These are phyloP conservation scores for Drosophila mettleri DNA, from an alignment of 2,888 invertebrate species.

Conservation along the genomic window DNA sequence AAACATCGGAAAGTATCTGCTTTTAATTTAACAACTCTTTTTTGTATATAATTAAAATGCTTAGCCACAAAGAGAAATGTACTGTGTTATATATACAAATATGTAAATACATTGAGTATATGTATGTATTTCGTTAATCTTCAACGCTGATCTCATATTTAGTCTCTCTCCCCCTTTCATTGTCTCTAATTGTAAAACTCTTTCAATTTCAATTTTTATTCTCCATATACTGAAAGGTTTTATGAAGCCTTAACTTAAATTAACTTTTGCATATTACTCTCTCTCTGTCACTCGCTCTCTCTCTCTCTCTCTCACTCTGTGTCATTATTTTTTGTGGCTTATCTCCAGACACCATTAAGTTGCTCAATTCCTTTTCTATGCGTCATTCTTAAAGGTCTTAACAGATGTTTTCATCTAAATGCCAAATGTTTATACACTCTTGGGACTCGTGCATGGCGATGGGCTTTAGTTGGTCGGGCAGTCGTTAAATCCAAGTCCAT, in stretches of 20 bases:
- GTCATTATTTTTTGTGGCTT: background rate
- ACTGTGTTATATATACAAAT: background rate
- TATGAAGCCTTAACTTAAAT: background rate
- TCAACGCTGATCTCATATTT: slow-evolving; percentile 7
- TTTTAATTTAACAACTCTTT: background rate
- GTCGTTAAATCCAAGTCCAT: slow-evolving; percentile 35
- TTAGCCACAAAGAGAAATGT: background rate
- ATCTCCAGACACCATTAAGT: slow-evolving; percentile 4
- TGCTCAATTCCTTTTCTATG: slow-evolving; percentile 12
- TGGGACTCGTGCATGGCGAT: slow-evolving; percentile 12
- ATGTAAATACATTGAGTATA: background rate
- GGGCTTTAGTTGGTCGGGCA: slow-evolving; percentile 17
- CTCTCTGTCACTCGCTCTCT: too few relatives aligned
- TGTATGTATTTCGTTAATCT: background rate
- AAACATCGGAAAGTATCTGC: background rate
- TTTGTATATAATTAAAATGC: background rate
- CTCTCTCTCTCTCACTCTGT: background rate
- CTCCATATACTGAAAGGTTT: background rate
- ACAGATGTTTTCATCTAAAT: slow-evolving; percentile 9
- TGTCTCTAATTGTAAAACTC: background rate
- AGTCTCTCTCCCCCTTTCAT: background rate
- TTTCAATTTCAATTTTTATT: background rate
- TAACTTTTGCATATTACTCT: background rate
- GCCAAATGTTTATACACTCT: slow-evolving; percentile 16
- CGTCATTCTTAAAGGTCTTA: slow-evolving; percentile 6